Percentiles rank a stretch among this genome's conserved stretches.
Evolutionary conservation across 2,888 invertebrate species (phyloP).

Genomic region (Epirrita christyi): DNA sequence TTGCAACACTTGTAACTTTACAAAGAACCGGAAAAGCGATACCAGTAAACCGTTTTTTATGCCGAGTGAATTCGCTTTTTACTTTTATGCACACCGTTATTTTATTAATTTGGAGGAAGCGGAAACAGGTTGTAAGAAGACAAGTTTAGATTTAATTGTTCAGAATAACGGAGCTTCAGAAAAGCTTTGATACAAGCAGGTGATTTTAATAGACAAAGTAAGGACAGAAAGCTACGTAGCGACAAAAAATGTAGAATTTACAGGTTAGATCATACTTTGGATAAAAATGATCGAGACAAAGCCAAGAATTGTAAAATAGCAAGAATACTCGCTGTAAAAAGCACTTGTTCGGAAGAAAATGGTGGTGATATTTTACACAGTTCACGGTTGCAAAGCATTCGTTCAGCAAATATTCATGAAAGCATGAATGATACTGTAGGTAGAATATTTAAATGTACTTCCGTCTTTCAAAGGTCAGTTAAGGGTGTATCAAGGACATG

Average conservation of each 20-base stretch:
- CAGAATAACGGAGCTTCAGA: conserved; percentile 39
- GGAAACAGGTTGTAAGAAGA: conserved; percentile 57
- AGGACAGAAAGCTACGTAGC: background rate
- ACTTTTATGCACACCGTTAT: conserved; percentile 48
- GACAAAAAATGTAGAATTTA: background rate
- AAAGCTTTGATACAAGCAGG: background rate
- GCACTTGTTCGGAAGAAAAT: background rate
- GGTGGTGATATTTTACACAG: conserved; percentile 1
- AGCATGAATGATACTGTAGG: background rate
- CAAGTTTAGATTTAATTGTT: conserved; percentile 51
- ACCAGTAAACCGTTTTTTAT: conserved; percentile 5
- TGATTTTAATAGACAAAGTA: background rate
- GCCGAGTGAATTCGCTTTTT: conserved; percentile 46
- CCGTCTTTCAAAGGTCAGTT: conserved; percentile 7
- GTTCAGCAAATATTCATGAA: conserved; percentile 1
- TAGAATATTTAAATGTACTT: background rate
- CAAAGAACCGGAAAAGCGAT: conserved; percentile 50
- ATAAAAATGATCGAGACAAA: too few relatives aligned
- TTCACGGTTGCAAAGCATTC: conserved; percentile 1
- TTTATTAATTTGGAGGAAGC: conserved; percentile 61
- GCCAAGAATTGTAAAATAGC: too few relatives aligned
- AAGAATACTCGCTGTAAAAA: too few relatives aligned
- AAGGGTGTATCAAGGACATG: background rate
- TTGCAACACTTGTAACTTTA: conserved; percentile 13
- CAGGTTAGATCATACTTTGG: background rate